Conservation (phyloP, 2,888 invertebrate genomes). For the Eurytoma californica region DNA sequence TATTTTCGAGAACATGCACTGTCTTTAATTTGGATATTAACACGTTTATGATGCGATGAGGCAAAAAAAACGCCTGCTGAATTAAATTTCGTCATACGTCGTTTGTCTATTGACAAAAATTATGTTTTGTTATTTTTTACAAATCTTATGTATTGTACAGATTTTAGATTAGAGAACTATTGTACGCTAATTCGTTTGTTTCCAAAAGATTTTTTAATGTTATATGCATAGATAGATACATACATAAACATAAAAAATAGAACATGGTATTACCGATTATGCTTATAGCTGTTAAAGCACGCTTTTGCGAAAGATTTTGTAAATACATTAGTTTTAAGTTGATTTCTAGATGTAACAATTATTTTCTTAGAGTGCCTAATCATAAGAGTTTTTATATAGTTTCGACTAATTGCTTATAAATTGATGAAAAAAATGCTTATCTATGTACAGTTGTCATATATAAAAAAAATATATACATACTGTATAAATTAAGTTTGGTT, state of each 20-base stretch:
- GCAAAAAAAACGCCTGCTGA: constrained; percentile 3
- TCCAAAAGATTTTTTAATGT: constrained; percentile 23
- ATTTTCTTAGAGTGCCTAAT: not conserved
- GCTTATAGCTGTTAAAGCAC: constrained; percentile 3
- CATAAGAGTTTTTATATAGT: constrained; percentile 39
- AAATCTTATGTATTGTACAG: constrained; percentile 15
- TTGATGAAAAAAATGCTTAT: constrained; percentile 27
- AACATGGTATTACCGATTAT: constrained; percentile 19
- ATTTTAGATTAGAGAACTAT: constrained; percentile 26
- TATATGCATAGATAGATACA: not conserved
- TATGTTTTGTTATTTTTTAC: constrained; percentile 33
- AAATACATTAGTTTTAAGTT: constrained; percentile 30
- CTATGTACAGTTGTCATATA: constrained; percentile 3
- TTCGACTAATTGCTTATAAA: constrained; percentile 32
- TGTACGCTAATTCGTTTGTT: constrained; percentile 4
- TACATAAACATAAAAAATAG: constrained; percentile 20
- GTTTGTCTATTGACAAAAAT: constrained; percentile 34
- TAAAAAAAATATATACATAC: no score
- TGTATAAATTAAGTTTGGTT: not conserved
- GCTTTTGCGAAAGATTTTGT: constrained; percentile 19
- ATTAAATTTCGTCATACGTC: constrained; percentile 9
- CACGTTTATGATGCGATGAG: not conserved
- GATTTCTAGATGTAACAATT: constrained; percentile 3
- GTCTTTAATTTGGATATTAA: not conserved
- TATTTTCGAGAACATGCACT: constrained; percentile 19